phyloP scores from a whole-genome alignment of 2,888 invertebrate genomes.

The Vannuccia rotundouncinata region DNA sequence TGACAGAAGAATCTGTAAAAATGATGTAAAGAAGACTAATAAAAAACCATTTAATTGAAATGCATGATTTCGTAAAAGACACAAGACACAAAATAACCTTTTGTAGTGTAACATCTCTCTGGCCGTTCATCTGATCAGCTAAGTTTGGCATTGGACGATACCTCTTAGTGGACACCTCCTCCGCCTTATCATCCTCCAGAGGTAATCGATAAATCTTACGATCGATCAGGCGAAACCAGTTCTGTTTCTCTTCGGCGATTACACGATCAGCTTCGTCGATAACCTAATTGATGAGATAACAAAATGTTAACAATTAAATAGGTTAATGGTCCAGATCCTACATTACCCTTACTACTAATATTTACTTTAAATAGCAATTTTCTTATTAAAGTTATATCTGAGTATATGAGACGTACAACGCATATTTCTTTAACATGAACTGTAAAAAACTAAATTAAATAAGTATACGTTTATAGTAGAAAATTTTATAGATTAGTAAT shows the following conservation, averaged over 20 bases:
- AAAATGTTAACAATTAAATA: too few relatives aligned
- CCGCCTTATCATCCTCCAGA: background rate
- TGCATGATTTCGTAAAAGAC: background rate
- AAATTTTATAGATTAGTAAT: too few relatives aligned
- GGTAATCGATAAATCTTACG: background rate
- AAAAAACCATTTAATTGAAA: background rate
- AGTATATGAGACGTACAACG: too few relatives aligned
- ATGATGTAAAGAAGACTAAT: background rate
- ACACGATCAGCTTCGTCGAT: constrained; percentile 96
- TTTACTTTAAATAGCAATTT: too few relatives aligned
- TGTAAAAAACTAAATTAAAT: too few relatives aligned
- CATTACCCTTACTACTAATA: too few relatives aligned
- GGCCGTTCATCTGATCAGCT: background rate
- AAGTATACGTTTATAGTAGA: too few relatives aligned
- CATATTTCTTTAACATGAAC: too few relatives aligned
- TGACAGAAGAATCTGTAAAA: constrained; percentile 74
- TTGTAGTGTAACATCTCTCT: background rate
- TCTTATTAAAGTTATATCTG: too few relatives aligned
- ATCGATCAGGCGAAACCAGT: constrained; percentile 62
- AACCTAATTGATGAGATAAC: too few relatives aligned
- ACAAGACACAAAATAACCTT: background rate
- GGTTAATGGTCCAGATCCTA: too few relatives aligned
- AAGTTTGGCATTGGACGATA: background rate
- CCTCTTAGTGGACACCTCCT: background rate
- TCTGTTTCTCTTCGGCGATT: constrained; percentile 80